A percentile compares a stretch with the other conserved stretches of the same genome.
Evolutionary conservation across 1,140 invertebrate species (phyloP).

Genomic region (Dolichoris vasculosae): DNA sequence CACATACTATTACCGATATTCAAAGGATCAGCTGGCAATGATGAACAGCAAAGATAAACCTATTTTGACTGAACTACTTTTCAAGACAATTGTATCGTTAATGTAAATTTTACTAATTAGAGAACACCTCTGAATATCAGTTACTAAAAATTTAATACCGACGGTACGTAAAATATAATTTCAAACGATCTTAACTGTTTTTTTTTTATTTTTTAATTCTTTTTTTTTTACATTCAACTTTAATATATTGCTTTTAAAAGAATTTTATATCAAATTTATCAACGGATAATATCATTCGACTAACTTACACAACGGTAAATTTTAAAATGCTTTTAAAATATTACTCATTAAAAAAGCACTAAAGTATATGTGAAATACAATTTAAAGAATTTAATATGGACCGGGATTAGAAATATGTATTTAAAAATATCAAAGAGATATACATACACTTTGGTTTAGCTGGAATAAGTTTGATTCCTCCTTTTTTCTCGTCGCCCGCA

Average conservation of each 20-base stretch:
- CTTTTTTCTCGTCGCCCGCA: constrained; percentile 79
- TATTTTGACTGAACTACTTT: constrained; percentile 22
- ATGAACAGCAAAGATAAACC: constrained; percentile 24
- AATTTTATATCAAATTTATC: not conserved
- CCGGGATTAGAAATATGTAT: not conserved
- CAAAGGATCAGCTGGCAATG: constrained; percentile 34
- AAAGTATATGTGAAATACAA: not conserved
- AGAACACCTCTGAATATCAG: constrained; percentile 40
- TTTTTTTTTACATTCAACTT: not conserved
- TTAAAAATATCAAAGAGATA: constrained; percentile 56
- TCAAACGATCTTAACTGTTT: not conserved
- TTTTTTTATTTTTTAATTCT: no score
- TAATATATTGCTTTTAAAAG: not conserved
- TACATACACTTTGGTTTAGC: constrained; percentile 93
- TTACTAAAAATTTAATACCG: constrained; percentile 38
- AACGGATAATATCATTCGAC: not conserved
- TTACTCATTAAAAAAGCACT: constrained; percentile 27
- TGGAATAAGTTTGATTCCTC: constrained; percentile 88
- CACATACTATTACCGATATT: constrained; percentile 38
- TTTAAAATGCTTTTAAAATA: constrained; percentile 8
- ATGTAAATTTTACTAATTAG: constrained; percentile 8
- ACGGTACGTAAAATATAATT: not conserved
- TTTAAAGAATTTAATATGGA: constrained; percentile 20
- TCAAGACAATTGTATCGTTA: constrained; percentile 8
- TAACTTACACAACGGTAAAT: constrained; percentile 17